Conservation (phyloP, 2,113 vertebrate species). For the Lepus americanus region DNA sequence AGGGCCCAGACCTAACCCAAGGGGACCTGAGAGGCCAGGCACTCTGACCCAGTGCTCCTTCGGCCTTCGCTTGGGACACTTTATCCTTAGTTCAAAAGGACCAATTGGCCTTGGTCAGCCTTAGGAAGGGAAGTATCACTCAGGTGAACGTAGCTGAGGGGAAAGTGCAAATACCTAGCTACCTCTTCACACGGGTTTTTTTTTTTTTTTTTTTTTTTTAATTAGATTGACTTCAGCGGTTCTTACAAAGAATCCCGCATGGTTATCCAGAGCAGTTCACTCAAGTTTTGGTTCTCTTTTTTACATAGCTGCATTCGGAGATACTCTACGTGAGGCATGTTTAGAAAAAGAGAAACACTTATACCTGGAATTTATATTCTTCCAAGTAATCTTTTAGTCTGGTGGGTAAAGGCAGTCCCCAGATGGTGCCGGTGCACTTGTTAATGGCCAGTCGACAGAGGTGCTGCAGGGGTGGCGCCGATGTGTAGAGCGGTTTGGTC, state of each 20-base stretch:
- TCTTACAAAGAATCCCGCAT: slow-evolving; percentile 82
- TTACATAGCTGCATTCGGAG: slow-evolving; percentile 85
- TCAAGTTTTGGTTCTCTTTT: slow-evolving; percentile 82
- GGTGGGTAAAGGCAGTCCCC: slow-evolving; percentile 94
- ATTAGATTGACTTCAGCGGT: slow-evolving; percentile 81
- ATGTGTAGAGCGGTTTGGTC: slow-evolving; percentile 93
- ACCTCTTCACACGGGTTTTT: background rate
- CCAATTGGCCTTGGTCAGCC: slow-evolving; percentile 64
- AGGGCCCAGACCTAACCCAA: background rate
- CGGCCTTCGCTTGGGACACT: slow-evolving; percentile 47
- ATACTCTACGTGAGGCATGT: slow-evolving; percentile 78
- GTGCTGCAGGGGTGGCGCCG: slow-evolving; percentile 93
- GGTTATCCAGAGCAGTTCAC: slow-evolving; percentile 75
- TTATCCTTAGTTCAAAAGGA: slow-evolving; percentile 56
- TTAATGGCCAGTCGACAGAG: slow-evolving; percentile 95
- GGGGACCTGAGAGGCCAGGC: slow-evolving; percentile 52
- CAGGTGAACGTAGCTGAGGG: slow-evolving; percentile 68
- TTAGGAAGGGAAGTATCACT: slow-evolving; percentile 64
- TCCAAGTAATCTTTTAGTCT: slow-evolving; percentile 96
- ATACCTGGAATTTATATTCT: slow-evolving; percentile 96
- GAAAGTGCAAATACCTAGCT: slow-evolving; percentile 72
- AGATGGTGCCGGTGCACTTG: slow-evolving; percentile 90
- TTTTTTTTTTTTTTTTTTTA: background rate
- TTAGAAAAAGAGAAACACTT: slow-evolving; percentile 85
- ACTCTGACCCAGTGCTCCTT: slow-evolving; percentile 52